A percentile compares a stretch with the other conserved stretches of the same genome.
Conservation (phyloP, 2,797 vertebrate species). For the Gastrophryne carolinensis region DNA sequence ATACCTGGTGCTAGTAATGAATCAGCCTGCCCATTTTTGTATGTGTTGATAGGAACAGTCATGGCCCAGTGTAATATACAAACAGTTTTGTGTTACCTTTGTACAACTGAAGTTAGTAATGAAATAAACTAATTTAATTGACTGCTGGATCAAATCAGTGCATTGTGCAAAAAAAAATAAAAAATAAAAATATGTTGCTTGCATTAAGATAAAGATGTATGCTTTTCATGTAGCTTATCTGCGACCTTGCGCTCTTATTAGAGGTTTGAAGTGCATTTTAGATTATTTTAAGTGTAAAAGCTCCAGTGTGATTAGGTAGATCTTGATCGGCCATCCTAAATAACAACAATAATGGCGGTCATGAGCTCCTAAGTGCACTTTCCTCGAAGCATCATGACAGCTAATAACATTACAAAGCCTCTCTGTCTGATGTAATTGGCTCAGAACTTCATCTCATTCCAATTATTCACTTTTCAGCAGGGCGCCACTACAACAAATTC, state of each 20-base stretch:
- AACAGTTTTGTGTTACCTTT: too few relatives aligned
- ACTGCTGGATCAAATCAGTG: too few relatives aligned
- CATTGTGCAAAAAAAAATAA: too few relatives aligned
- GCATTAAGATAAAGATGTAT: too few relatives aligned
- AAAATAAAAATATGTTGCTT: too few relatives aligned
- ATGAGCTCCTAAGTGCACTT: conserved; percentile 64
- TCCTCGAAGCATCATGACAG: background rate
- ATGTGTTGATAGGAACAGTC: too few relatives aligned
- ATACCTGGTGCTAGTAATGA: too few relatives aligned
- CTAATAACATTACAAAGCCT: conserved; percentile 11
- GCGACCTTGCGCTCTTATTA: background rate
- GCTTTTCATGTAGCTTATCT: too few relatives aligned
- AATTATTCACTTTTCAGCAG: conserved; percentile 18
- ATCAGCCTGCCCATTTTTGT: too few relatives aligned
- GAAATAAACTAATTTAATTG: too few relatives aligned
- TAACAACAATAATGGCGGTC: background rate
- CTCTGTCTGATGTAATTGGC: conserved; percentile 1
- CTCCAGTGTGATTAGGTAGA: background rate
- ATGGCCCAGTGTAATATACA: too few relatives aligned
- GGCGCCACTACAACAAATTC: background rate
- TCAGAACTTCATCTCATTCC: conserved; percentile 6
- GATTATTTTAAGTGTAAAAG: background rate
- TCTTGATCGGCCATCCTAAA: background rate
- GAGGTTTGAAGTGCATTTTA: background rate
- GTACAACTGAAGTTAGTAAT: too few relatives aligned